These are phyloP conservation scores for Nothobranchius kuhntae DNA, from an alignment of 2,113 vertebrate genomes.

Conservation along the genomic window DNA sequence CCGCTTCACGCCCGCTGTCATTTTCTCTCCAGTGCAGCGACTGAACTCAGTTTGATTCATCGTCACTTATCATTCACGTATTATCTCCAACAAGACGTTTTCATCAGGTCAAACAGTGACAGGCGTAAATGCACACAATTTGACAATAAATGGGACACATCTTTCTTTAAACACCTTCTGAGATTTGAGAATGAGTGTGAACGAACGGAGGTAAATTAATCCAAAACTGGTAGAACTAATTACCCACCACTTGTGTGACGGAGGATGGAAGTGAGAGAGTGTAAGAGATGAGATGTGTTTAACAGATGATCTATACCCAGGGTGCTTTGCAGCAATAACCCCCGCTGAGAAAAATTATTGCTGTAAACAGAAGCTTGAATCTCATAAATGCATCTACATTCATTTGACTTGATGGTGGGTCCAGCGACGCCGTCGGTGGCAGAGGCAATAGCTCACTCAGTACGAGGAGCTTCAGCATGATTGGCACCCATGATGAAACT, in stretches of 20 bases:
- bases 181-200: conserved; percentile 27
- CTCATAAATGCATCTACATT: conserved; percentile 78
- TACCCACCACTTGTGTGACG: conserved; percentile 48
- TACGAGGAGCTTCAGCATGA: conserved; percentile 28
- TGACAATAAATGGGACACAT: conserved; percentile 31
- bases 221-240: conserved; percentile 53
- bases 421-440: conserved; percentile 40
- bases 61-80: conserved; percentile 42
- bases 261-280: conserved; percentile 29
- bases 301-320: conserved; percentile 70
- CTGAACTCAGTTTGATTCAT: conserved; percentile 53
- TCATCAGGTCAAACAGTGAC: conserved; percentile 35
- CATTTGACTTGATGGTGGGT: conserved; percentile 58
- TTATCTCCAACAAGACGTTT: conserved; percentile 31
- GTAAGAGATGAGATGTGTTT: conserved; percentile 65
- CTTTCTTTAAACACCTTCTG: conserved; percentile 48
- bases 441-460: conserved; percentile 51
- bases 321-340: conserved; percentile 48
- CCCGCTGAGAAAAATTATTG: conserved; percentile 67
- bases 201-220: conserved; percentile 44
- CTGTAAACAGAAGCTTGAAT: conserved; percentile 71
- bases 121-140: conserved; percentile 33
- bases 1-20: conserved; percentile 14
- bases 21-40: conserved; percentile 24
- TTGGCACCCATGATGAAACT: conserved; percentile 24